Conservation (phyloP, 2,113 vertebrate genomes). For the Pomatorhinus ruficollis region DNA sequence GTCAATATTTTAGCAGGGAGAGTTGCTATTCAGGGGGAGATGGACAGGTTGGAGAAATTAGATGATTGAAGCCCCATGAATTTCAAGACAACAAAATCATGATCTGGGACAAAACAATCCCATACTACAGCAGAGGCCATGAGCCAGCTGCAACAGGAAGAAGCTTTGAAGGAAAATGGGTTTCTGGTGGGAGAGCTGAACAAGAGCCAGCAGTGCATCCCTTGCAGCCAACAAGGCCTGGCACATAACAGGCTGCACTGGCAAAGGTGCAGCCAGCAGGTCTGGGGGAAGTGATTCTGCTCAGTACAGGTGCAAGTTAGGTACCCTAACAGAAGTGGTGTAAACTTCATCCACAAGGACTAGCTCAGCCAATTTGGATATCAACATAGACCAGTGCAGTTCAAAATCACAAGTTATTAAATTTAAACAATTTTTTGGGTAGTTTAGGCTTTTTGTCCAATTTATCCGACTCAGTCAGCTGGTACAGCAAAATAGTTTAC, state of each 20-base stretch:
- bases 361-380: neutral
- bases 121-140: neutral
- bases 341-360: neutral
- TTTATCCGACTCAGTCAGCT: neutral
- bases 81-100: neutral
- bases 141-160: neutral
- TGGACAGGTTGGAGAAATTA: neutral
- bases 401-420: neutral
- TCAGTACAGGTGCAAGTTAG: neutral
- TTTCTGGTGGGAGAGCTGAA: neutral
- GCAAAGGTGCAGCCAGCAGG: neutral
- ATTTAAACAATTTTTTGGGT: neutral
- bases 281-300: neutral
- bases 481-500: neutral
- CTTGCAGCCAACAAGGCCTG: neutral
- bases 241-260: accelerated
- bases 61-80: neutral
- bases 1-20: neutral
- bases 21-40: neutral
- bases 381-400: neutral
- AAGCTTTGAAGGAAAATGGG: neutral
- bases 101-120: neutral
- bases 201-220: neutral
- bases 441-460: neutral
- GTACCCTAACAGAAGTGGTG: neutral